phyloP scores from a whole-genome alignment of 1,140 invertebrate species.

The Penaeus japonicus region DNA sequence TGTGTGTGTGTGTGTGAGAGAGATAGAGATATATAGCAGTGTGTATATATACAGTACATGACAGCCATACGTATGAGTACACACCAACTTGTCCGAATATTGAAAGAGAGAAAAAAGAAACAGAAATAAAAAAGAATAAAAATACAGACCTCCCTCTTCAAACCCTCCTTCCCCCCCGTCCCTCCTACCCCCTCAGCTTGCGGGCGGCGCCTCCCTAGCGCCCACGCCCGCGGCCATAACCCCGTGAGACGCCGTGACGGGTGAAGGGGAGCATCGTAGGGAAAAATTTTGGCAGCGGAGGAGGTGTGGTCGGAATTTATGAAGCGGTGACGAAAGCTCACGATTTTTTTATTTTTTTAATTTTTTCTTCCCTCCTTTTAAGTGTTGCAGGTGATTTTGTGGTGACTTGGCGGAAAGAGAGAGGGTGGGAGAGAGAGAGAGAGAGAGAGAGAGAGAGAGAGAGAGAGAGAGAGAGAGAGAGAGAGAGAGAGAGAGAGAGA shows the following conservation, averaged over 20 bases:
- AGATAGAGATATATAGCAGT: no score
- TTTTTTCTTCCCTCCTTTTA: background rate
- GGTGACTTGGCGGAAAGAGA: constrained; percentile 9
- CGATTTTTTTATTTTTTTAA: background rate
- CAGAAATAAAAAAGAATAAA: no score
- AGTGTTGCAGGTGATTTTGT: background rate
- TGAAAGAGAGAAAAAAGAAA: no score
- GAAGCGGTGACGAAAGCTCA: no score
- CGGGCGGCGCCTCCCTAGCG: background rate
- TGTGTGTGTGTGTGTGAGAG: no score
- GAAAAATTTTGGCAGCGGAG: no score
- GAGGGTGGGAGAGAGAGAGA: constrained; percentile 8
- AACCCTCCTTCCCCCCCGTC: background rate
- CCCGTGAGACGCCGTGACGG: no score
- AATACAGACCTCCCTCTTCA: background rate
- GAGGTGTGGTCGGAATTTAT: no score
- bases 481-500: background rate
- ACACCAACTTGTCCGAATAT: no score
- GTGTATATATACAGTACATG: no score
- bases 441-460: constrained; percentile 22
- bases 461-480: background rate
- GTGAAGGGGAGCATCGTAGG: no score
- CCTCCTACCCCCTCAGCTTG: background rate
- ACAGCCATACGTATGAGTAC: no score
- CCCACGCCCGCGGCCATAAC: background rate